These are phyloP conservation scores for Mythimna loreyi DNA, from an alignment of 2,888 invertebrate genomes.

Conservation along the genomic window DNA sequence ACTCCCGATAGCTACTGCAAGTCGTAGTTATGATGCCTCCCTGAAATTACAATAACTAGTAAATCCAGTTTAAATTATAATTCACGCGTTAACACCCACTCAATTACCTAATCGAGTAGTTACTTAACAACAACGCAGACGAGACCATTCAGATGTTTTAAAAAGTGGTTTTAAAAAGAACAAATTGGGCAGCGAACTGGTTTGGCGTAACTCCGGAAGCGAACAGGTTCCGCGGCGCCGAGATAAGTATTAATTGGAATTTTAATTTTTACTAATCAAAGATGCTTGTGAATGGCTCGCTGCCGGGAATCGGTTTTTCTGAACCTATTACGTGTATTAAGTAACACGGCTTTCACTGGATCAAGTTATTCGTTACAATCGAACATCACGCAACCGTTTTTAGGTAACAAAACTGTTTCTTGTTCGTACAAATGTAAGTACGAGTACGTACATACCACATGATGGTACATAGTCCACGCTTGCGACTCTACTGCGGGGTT, in stretches of 20 bases:
- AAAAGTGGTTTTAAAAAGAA: constrained; percentile 74
- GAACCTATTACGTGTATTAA: constrained; percentile 81
- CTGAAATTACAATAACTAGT: constrained; percentile 4
- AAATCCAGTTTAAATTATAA: constrained; percentile 7
- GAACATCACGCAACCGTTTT: constrained; percentile 83
- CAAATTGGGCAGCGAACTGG: constrained; percentile 79
- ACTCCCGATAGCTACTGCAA: not conserved
- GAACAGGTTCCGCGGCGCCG: constrained; percentile 81
- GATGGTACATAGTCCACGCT: constrained; percentile 52
- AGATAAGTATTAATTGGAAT: constrained; percentile 86
- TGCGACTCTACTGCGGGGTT: constrained; percentile 28
- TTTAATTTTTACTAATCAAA: constrained; percentile 85
- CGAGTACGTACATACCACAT: too few relatives aligned
- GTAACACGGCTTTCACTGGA: constrained; percentile 86
- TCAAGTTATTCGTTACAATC: constrained; percentile 80
- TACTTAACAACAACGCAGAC: constrained; percentile 66
- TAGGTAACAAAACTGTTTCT: constrained; percentile 79
- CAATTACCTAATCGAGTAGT: constrained; percentile 65
- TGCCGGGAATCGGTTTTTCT: constrained; percentile 74
- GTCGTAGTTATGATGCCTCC: constrained; percentile 1
- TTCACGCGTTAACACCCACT: constrained; percentile 43
- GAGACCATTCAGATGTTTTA: constrained; percentile 67
- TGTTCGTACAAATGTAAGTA: constrained; percentile 68
- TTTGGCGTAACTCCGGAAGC: constrained; percentile 89
- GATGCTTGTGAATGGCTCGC: constrained; percentile 71